These are phyloP conservation scores for Myotis yumanensis DNA, from an alignment of 2,113 vertebrate genomes.

Conservation along the genomic window DNA sequence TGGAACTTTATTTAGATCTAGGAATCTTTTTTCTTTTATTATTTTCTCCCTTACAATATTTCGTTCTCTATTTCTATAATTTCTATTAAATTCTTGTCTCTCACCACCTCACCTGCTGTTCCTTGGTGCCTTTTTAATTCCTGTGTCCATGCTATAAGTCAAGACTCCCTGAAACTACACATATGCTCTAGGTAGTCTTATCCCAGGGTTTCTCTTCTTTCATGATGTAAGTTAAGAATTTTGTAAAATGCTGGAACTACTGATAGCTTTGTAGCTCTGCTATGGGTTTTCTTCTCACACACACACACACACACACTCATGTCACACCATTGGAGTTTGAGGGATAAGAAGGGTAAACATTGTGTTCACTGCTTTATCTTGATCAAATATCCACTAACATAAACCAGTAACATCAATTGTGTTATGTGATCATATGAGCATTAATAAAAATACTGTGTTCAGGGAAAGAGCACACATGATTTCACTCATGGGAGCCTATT, in stretches of 20 bases:
- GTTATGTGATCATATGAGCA: background rate
- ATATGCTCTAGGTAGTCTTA: background rate
- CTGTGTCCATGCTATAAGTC: background rate
- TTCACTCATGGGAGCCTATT: background rate
- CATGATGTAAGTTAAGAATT: background rate
- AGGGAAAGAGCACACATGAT: background rate
- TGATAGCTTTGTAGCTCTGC: background rate
- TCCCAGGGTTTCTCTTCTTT: background rate
- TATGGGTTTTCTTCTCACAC: background rate
- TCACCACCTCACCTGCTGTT: background rate
- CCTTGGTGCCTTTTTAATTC: background rate
- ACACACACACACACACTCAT: background rate
- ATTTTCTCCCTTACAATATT: background rate
- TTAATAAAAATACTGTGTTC: background rate
- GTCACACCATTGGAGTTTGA: background rate
- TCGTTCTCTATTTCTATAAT: background rate
- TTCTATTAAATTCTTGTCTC: background rate
- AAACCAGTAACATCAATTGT: background rate
- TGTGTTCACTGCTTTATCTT: background rate
- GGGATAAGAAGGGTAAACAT: background rate
- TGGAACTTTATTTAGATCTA: background rate
- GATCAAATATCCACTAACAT: background rate
- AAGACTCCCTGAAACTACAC: too few relatives aligned
- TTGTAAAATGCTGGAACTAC: background rate
- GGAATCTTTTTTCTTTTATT: background rate